Conservation (phyloP, 2,888 invertebrate genomes). For the Agrochola litura region DNA sequence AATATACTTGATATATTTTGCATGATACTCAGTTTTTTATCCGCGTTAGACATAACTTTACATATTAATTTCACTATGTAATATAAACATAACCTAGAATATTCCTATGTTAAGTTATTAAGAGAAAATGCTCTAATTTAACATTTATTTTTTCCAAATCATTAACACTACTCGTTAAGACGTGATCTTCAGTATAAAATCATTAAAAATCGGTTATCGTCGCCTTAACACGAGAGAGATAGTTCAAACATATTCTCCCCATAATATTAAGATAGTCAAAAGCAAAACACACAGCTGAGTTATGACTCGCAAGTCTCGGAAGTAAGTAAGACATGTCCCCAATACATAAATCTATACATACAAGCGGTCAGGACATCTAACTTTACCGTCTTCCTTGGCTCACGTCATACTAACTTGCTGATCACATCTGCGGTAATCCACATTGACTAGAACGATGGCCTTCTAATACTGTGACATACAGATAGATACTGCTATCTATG, state of each 20-base stretch:
- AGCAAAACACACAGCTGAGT: conserved; percentile 28
- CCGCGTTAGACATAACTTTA: no score
- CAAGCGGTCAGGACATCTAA: conserved; percentile 22
- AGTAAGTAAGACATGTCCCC: conserved; percentile 13
- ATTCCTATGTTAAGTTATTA: no score
- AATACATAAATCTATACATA: conserved; percentile 49
- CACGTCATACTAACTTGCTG: conserved; percentile 49
- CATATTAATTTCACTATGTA: no score
- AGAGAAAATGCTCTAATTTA: no score
- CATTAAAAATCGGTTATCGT: no score
- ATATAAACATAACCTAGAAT: no score
- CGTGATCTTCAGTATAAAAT: no score
- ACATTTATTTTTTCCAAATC: no score
- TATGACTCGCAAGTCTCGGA: conserved; percentile 14
- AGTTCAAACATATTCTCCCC: conserved; percentile 1
- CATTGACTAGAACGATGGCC: conserved; percentile 45
- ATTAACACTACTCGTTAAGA: no score
- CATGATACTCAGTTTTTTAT: no score
- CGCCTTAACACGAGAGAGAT: not conserved
- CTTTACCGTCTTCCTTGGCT: conserved; percentile 11
- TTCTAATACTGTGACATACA: conserved; percentile 37
- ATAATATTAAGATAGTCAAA: conserved; percentile 18
- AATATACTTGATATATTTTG: no score
- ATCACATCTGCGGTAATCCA: conserved; percentile 38
- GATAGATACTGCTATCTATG: conserved; percentile 39